These are phyloP conservation scores for Bombus confusus DNA, from an alignment of 1,140 invertebrate genomes.

Conservation along the genomic window DNA sequence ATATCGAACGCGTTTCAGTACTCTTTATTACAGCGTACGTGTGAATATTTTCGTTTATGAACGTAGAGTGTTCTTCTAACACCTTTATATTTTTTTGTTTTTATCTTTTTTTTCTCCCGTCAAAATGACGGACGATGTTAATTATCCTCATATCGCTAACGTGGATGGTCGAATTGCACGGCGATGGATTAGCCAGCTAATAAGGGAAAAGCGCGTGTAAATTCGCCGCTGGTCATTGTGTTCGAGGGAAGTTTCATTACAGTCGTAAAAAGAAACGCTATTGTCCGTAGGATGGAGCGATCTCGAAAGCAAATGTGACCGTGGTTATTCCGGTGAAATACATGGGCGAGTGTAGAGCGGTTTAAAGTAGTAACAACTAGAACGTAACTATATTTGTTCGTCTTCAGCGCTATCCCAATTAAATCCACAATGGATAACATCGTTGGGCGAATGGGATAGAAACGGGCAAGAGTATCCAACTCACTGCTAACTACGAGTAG, in stretches of 20 bases:
- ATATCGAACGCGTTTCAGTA: neutral
- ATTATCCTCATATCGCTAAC: neutral
- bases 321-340: neutral
- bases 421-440: conserved; percentile 46
- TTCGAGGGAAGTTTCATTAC: neutral
- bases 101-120: neutral
- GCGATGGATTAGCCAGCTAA: neutral
- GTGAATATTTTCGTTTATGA: neutral
- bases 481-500: conserved; percentile 14
- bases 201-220: neutral
- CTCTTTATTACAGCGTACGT: neutral
- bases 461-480: conserved; percentile 23
- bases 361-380: conserved; percentile 20
- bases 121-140: neutral
- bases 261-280: neutral
- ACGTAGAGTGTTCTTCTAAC: neutral
- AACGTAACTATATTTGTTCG: neutral
- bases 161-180: neutral
- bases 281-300: neutral
- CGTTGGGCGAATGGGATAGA: conserved; percentile 21
- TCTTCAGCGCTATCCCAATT: conserved; percentile 33
- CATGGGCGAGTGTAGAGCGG: neutral
- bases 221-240: neutral
- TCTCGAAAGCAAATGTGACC: neutral
- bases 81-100: neutral